Percentiles rank a stretch among this genome's conserved stretches.
Conservation (phyloP, 2,113 vertebrate genomes). For the Melospiza georgiana region DNA sequence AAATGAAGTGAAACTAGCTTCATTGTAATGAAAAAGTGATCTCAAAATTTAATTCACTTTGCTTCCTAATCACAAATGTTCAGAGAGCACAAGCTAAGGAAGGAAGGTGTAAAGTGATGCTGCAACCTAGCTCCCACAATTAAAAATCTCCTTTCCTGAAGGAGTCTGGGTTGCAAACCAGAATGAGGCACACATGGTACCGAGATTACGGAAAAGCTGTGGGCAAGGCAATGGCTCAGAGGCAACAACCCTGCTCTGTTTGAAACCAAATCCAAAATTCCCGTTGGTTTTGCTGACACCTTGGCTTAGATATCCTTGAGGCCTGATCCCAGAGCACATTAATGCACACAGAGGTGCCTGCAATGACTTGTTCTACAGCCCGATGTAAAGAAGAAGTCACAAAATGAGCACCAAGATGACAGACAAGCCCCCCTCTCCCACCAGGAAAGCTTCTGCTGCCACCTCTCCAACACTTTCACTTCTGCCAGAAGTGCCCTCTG, state of each 20-base stretch:
- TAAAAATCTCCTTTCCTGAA: background rate
- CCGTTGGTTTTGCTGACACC: background rate
- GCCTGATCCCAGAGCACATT: background rate
- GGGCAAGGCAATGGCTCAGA: background rate
- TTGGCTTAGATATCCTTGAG: background rate
- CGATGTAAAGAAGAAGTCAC: background rate
- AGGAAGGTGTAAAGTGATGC: background rate
- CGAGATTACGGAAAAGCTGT: background rate
- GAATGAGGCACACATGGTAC: background rate
- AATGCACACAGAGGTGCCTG: background rate
- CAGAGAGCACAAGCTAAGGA: background rate
- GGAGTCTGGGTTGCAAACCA: background rate
- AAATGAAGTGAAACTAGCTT: background rate
- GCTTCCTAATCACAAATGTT: background rate
- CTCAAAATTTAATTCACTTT: background rate
- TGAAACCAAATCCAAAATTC: background rate
- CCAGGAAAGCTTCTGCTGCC: background rate
- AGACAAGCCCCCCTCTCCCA: background rate
- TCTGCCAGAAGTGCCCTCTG: background rate
- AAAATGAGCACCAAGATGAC: background rate
- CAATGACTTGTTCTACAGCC: background rate
- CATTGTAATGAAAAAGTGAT: background rate
- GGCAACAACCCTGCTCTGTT: background rate
- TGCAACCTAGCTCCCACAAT: background rate
- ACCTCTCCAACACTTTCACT: conserved; percentile 27